Base-by-base conservation (phyloP, 1,140 invertebrate genomes). In the Drosophila leontia region DNA sequence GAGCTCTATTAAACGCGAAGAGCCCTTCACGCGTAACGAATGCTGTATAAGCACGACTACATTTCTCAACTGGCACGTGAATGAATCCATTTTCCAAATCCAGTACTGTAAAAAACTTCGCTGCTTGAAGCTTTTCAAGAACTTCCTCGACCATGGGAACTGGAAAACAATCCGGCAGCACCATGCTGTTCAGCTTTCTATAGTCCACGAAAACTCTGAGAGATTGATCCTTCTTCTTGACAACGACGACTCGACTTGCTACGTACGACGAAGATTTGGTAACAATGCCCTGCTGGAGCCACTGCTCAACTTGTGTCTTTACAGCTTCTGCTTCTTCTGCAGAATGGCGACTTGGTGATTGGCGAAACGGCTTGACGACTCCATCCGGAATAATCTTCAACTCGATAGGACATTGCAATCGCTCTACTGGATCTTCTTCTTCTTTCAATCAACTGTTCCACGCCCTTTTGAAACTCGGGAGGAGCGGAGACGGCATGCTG, bases 61-160 rank as follows among this genome's bases (percentile, higher is more conserved):
- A 17, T 42, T 45, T 50, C 6, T 60, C 32, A 0, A 34, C 19
- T 5, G 58, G 58, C 9, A 47, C 29, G 19, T 37, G 44, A 34
- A 60, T 19, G 3, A 60, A 45, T 9, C 58, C 15, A 15, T 60
- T 60, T 7, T 47, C 17, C 13, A 60, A 60, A 32, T 48, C 44
- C 44, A 48, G 9, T 7, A 60, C 8, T 11, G 23, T 56, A 26
- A 56, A 56, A 12, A 13, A 35, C 13, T 56, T 56, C 13, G 35
- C 53, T 4, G 53, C 8, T 9, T 59, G 32, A 23, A 57, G 15
- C 17, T 62, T 41, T 23, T 51, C 37, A 0, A 62, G 15, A 9
- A 65, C 62, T 13, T 65, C 19, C 6, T 19, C 19, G 19, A 19
- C 19, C 19, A 19, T 19, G 19, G 19, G 19, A 19, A 19, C 19